Evolutionary conservation across 2,888 invertebrate species (phyloP), one percentile per base, ranked within the genome.

Genomic region (Lymantria dispar): DNA sequence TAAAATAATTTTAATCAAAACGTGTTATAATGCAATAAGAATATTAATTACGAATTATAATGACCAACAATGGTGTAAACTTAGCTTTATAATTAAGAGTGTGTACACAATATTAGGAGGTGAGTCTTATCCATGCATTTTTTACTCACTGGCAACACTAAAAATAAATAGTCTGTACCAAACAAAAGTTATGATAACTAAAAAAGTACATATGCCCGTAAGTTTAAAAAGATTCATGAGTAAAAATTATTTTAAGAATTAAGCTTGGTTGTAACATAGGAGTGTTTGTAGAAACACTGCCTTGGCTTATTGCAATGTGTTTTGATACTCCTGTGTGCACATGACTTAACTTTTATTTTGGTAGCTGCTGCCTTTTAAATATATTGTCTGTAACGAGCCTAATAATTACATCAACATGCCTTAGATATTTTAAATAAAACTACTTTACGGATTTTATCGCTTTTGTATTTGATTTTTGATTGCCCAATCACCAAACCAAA

Each of bases 11-110:
- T 55, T 42, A 58, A 55, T 47, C 37, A 51, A 60, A 62, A 52
- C 36, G 66, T 67, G 52, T 58, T 59, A 22, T 54, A 54, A 58
- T 59, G 64, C 64, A 70, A 64, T 74, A 73, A 68, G 56, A 54
- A 58, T 52, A 58, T 58, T 57, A 56, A 51, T 58, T 65, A 63
- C 72, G 72, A 77, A 76, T 76, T 75, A 68, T 64, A 63, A 64
- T 52, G 72, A 76, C 70, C 74, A 74, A 74, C 54, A 52, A 65
- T 69, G 65, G 64, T 63, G 54, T 54, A 62, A 52, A 60, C 43
- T 62, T 71, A 74, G 65, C 47, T 67, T 66, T 65, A 59, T 50
- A 52, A 51, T 39, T 66, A 64, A 58, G 58, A 51, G 42, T 61
- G 54, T 45, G 43, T 61, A 63, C 58, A 65, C 58, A 54, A 54